Percentiles rank a stretch among this genome's conserved stretches.
Evolutionary conservation across 2,888 invertebrate genomes (phyloP).

Genomic region (Drosophila helvetica): DNA sequence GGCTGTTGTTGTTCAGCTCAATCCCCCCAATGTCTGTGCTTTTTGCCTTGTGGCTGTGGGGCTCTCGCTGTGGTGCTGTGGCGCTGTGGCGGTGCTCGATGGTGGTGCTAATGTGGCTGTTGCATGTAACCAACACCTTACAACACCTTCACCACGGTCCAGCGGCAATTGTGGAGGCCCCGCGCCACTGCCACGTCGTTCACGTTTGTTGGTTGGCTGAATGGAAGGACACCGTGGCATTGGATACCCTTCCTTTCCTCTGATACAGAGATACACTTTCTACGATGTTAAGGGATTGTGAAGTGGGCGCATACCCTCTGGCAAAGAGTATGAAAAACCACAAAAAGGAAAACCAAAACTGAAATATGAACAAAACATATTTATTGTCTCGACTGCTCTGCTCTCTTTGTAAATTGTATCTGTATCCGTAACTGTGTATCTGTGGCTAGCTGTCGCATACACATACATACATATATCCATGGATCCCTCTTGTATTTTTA

Average conservation of each 20-base stretch:
- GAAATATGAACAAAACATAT: conserved; percentile 32
- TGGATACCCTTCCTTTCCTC: background rate
- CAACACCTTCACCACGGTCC: conserved; percentile 78
- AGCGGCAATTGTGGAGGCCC: conserved; percentile 45
- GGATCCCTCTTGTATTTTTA: background rate
- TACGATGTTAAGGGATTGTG: background rate
- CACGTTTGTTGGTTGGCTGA: background rate
- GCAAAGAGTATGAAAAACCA: conserved; percentile 2
- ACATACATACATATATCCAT: background rate
- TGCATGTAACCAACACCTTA: conserved; percentile 76
- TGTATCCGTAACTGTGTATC: conserved; percentile 10
- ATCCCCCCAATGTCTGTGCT: too few relatives aligned
- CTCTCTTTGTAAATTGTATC: background rate
- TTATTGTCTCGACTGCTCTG: conserved; percentile 36
- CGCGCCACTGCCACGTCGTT: conserved; percentile 16
- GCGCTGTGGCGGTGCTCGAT: conserved; percentile 16
- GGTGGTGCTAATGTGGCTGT: conserved; percentile 37
- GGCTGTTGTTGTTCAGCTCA: too few relatives aligned
- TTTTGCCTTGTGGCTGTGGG: too few relatives aligned
- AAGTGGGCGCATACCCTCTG: background rate
- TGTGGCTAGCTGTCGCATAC: background rate
- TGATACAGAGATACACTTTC: too few relatives aligned
- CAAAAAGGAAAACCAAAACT: conserved; percentile 26
- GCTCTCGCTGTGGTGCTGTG: background rate
- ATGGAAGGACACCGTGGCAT: background rate